A percentile compares a stretch with the other conserved stretches of the same genome.
phyloP scores from a whole-genome alignment of 2,888 invertebrate species.

The Drosophila prolongata region DNA sequence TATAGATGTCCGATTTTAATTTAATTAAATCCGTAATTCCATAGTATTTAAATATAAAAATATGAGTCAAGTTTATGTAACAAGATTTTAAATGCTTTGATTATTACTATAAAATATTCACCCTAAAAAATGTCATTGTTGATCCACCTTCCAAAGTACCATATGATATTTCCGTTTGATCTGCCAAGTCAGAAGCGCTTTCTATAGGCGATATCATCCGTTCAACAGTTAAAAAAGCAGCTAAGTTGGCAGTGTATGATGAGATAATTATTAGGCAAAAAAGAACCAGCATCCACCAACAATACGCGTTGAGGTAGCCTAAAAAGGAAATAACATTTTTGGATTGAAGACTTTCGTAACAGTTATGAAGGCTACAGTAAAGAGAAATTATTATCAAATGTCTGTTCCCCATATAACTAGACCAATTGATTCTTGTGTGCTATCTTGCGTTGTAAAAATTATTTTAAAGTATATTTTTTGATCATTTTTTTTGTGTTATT shows the following conservation, averaged over 20 bases:
- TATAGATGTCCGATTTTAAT: too few species aligned
- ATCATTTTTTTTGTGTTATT: too few species aligned
- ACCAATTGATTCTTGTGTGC: too few species aligned
- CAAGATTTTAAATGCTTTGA: background rate
- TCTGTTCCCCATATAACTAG: too few species aligned
- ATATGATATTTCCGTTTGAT: constrained; percentile 96
- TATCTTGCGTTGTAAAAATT: too few species aligned
- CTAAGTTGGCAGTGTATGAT: constrained; percentile 97
- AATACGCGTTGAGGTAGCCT: constrained; percentile 95
- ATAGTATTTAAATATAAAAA: too few species aligned
- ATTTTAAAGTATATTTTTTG: too few species aligned
- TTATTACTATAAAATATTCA: constrained; percentile 77
- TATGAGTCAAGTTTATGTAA: too few species aligned
- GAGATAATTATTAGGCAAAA: constrained; percentile 98
- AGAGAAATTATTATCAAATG: too few species aligned
- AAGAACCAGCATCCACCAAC: constrained; percentile 99
- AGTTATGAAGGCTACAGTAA: background rate
- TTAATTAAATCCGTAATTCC: too few species aligned
- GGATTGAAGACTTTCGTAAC: background rate
- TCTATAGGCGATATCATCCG: constrained; percentile 98
- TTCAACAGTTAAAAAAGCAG: constrained; percentile 99
- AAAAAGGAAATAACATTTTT: constrained; percentile 32
- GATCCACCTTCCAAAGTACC: constrained; percentile 97
- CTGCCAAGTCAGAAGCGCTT: constrained; percentile 96
- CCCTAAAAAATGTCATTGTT: constrained; percentile 98